A percentile compares a stretch with the other conserved stretches of the same genome.
Conservation (phyloP, 2,113 vertebrate genomes). For the Grus americana region DNA sequence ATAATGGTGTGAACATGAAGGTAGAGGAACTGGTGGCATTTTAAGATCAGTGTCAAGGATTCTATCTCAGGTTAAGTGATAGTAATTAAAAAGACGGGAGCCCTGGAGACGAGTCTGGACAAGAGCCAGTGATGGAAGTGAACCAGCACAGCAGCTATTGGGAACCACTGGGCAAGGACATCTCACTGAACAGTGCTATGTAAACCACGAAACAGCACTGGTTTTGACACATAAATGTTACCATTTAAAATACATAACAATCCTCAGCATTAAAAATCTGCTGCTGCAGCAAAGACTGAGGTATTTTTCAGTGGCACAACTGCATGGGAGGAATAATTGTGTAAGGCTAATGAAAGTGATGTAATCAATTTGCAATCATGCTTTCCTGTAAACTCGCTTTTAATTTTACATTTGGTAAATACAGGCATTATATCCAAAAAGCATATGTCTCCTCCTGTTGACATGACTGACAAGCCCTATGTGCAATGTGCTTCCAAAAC, state of each 20-base stretch:
- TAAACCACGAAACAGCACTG: background rate
- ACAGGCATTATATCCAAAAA: background rate
- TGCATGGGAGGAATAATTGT: conserved; percentile 7
- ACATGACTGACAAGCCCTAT: background rate
- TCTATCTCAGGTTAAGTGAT: background rate
- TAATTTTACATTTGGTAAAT: background rate
- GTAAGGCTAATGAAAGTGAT: conserved; percentile 18
- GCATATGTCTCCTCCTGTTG: background rate
- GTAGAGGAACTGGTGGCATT: background rate
- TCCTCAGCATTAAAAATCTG: background rate
- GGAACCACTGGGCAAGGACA: background rate
- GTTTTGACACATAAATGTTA: background rate
- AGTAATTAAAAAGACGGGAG: background rate
- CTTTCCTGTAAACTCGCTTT: conserved; percentile 39
- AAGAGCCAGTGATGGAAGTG: background rate
- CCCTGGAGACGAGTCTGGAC: background rate
- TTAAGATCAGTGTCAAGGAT: background rate
- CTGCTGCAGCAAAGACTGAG: background rate
- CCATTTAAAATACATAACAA: background rate
- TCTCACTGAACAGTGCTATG: background rate
- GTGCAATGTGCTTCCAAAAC: conserved; percentile 6
- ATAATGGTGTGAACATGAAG: background rate
- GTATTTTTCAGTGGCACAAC: background rate
- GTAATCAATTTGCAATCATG: conserved; percentile 7
- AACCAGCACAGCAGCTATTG: background rate